Evolutionary conservation across 2,113 vertebrate species (phyloP).

Genomic region (Larimichthys crocea): DNA sequence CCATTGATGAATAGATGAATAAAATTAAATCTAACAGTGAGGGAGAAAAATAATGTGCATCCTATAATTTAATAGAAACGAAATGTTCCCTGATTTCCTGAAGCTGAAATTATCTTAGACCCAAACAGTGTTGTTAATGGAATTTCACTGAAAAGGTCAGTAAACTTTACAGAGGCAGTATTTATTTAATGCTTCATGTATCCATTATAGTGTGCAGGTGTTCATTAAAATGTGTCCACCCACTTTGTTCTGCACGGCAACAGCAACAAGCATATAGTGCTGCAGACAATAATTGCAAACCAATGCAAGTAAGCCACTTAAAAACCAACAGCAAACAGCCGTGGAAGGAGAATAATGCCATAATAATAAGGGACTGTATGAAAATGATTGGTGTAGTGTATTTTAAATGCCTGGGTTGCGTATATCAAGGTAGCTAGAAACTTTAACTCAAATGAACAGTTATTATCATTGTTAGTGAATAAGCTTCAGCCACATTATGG

Average conservation of each 20-base stretch:
- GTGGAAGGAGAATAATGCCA: constrained; percentile 12
- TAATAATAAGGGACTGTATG: neutral
- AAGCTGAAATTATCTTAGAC: neutral
- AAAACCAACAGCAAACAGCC: constrained; percentile 39
- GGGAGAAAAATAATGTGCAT: neutral
- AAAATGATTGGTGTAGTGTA: neutral
- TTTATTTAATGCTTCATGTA: neutral
- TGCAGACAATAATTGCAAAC: constrained; percentile 19
- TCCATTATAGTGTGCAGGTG: constrained; percentile 32
- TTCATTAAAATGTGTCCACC: constrained; percentile 32
- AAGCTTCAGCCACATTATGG: neutral
- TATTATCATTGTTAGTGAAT: neutral
- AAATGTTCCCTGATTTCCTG: constrained; percentile 22
- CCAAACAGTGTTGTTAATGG: constrained; percentile 10
- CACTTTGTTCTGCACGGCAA: constrained; percentile 9
- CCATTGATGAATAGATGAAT: no score
- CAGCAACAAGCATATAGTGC: neutral
- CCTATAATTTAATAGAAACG: neutral
- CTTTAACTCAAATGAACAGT: no score
- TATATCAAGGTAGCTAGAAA: no score
- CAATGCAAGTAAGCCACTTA: constrained; percentile 43
- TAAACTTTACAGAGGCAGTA: neutral
- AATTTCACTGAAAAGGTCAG: constrained; percentile 15
- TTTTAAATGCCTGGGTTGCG: no score
- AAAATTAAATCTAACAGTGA: no score